Evolutionary conservation across 2,888 invertebrate genomes (phyloP).

Genomic region (Ceraclea dissimilis): DNA sequence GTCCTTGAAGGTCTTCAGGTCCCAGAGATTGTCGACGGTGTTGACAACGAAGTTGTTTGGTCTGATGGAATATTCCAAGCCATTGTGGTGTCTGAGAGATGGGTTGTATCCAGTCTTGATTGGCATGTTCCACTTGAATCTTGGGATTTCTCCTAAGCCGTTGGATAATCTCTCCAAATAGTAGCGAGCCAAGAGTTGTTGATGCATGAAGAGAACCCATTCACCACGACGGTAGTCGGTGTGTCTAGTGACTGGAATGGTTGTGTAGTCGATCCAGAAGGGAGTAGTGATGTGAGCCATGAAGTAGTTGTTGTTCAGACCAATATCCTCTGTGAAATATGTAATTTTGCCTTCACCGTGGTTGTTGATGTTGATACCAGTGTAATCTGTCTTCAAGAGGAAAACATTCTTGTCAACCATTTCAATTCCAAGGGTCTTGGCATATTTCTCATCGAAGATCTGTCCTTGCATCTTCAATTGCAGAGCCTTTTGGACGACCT

Average conservation of each 20-base stretch:
- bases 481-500: constrained; percentile 61
- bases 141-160: constrained; percentile 47
- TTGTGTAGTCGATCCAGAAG: constrained; percentile 35
- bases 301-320: constrained; percentile 52
- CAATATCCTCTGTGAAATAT: constrained; percentile 61
- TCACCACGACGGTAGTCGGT: constrained; percentile 56
- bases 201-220: constrained; percentile 50
- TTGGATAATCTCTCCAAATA: constrained; percentile 58
- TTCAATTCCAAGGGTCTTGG: constrained; percentile 44
- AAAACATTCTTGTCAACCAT: constrained; percentile 44
- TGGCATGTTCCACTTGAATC: constrained; percentile 47
- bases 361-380: constrained; percentile 49
- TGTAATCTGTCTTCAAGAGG: constrained; percentile 60
- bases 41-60: constrained; percentile 35
- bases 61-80: constrained; percentile 49
- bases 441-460: constrained; percentile 44
- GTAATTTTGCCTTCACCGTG: constrained; percentile 40
- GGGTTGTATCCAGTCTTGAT: constrained; percentile 53
- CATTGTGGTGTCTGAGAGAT: constrained; percentile 49
- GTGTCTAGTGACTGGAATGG: background rate
- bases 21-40: constrained; percentile 30
- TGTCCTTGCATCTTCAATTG: constrained; percentile 57
- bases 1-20: constrained; percentile 29
- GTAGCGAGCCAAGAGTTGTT: constrained; percentile 43
- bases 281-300: constrained; percentile 48